Conservation (phyloP, 2,113 vertebrate genomes). For the Formicarius rufipectus region DNA sequence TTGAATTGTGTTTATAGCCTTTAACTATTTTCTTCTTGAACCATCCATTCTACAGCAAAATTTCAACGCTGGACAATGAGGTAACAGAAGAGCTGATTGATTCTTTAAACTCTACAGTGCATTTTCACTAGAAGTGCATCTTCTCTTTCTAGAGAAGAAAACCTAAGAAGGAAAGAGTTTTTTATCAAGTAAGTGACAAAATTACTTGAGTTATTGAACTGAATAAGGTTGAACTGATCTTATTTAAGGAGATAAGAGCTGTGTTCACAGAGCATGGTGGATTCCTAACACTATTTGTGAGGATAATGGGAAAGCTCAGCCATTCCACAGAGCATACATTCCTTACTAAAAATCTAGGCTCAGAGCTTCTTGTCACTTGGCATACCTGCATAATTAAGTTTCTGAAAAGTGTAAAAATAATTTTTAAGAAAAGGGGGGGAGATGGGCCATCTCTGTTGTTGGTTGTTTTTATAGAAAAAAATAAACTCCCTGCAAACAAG, state of each 20-base stretch:
- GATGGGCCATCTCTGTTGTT: too few relatives aligned
- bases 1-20: not conserved
- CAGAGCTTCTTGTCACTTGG: not conserved
- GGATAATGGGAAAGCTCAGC: not conserved
- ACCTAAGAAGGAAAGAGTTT: not conserved
- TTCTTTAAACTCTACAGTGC: not conserved
- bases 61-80: not conserved
- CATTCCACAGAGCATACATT: not conserved
- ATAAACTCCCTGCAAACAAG: not conserved
- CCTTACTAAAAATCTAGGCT: not conserved
- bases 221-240: not conserved
- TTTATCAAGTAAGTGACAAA: not conserved
- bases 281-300: not conserved
- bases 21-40: not conserved
- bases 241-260: not conserved
- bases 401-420: not conserved
- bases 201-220: not conserved
- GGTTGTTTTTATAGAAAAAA: too few relatives aligned
- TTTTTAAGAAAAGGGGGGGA: not conserved
- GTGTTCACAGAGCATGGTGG: not conserved
- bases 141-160: not conserved
- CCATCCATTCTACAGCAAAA: not conserved
- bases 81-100: not conserved
- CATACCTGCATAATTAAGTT: not conserved
- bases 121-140: not conserved